Evolutionary conservation across 2,888 invertebrate species (phyloP), one percentile per base, ranked within the genome.

Genomic region (Brachylomia viminalis): DNA sequence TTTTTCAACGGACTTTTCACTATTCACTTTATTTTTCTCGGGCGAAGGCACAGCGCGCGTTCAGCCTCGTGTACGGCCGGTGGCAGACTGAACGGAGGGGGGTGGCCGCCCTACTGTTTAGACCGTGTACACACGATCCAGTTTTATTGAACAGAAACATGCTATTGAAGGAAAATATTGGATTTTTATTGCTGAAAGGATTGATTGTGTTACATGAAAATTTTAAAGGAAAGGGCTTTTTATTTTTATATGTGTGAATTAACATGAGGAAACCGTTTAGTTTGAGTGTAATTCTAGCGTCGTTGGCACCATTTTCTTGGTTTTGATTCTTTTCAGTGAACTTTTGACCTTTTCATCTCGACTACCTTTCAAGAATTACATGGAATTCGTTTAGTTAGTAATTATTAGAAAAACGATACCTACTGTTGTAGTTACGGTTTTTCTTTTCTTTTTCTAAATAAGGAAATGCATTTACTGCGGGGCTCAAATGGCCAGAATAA

Each of bases 61-160:
- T 87, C 82, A 49, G 69, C 87, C 88, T 83, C 86, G 81, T 72
- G 84, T 85, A 85, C 87, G 88, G 88, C 86, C 85, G 82, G 84
- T 83, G 83, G 88, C 86, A 87, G 90, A 93, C 93, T 93, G 92
- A 88, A 86, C 78, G 68, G 85, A 83, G 87, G 89, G 91, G 89
- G 91, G 89, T 90, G 89, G 89, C 91, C 92, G 91, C 91, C 91
- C 91, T 88, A 88, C 86, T 88, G 87, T 88, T 67, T 89, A 89
- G 88, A 75, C 85, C 86, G 84, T 83, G 86, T 87, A 80, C 79
- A 85, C 85, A 85, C 86, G 80, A 78, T 80, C 78, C 83, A 84
- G 85, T 87, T 85, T 84, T 88, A 88, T 87, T 86, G 87, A 86
- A 80, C 87, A 77, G 81, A 75, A 77, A 86, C 82, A 88, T 82